These are phyloP conservation scores for Dromococcyx pavoninus DNA, from an alignment of 2,797 vertebrate genomes.

Conservation along the genomic window DNA sequence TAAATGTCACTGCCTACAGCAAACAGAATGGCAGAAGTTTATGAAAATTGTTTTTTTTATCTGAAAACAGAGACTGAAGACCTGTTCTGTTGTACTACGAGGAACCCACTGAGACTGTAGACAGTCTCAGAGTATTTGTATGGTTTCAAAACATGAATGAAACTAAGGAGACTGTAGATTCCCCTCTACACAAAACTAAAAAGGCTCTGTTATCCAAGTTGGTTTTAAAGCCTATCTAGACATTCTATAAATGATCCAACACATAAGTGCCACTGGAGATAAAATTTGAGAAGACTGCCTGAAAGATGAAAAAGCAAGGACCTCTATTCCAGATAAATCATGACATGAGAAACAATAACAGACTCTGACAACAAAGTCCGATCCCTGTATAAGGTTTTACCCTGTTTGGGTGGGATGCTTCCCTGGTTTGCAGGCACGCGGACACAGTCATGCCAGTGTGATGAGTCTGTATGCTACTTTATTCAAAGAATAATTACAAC, in stretches of 20 bases:
- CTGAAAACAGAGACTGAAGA: background rate
- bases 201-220: background rate
- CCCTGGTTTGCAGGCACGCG: background rate
- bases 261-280: background rate
- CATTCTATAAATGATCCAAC: background rate
- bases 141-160: background rate
- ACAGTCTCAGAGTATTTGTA: background rate
- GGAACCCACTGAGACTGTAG: background rate
- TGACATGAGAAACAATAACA: background rate
- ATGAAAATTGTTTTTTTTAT: background rate
- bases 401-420: background rate
- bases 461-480: background rate
- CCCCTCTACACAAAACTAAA: background rate
- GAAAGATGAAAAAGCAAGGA: background rate
- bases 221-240: background rate
- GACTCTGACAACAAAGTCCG: background rate
- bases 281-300: background rate
- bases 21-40: conserved; percentile 13
- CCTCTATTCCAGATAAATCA: background rate
- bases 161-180: background rate
- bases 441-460: background rate
- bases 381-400: background rate
- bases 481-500: background rate
- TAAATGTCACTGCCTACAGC: conserved; percentile 33
- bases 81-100: background rate